phyloP scores from a whole-genome alignment of 2,888 invertebrate genomes.

The Callyntrura sp. region DNA sequence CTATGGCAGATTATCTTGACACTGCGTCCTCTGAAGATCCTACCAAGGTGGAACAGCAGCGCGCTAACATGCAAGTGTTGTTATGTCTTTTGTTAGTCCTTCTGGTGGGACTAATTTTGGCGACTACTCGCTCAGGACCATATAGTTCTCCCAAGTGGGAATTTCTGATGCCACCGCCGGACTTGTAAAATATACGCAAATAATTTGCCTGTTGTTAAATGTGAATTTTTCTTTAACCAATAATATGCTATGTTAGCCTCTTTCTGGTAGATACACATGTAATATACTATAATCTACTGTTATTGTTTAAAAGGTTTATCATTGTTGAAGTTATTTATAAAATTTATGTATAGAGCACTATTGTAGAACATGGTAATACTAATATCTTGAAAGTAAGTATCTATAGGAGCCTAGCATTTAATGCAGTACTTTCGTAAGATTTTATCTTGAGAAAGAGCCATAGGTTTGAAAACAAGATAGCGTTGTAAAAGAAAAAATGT shows the following conservation, averaged over 20 bases:
- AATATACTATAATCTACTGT: neutral
- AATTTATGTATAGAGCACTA: neutral
- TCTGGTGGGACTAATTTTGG: conserved; percentile 91
- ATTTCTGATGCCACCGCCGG: conserved; percentile 83
- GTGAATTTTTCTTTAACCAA: conserved; percentile 18
- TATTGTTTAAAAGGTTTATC: neutral
- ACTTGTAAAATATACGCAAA: conserved; percentile 72
- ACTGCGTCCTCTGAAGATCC: conserved; percentile 82
- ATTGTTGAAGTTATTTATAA: neutral
- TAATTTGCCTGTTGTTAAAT: neutral
- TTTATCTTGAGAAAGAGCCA: neutral
- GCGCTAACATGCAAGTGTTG: conserved; percentile 89
- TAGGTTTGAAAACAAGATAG: neutral
- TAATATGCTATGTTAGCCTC: neutral
- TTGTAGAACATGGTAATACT: conserved; percentile 2
- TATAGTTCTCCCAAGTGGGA: conserved; percentile 81
- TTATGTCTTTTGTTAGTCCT: conserved; percentile 92
- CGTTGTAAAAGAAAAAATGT: conserved; percentile 10
- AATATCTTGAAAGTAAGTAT: neutral
- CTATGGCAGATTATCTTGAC: conserved; percentile 83
- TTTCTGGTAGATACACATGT: neutral
- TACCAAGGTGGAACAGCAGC: conserved; percentile 80
- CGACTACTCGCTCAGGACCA: conserved; percentile 85
- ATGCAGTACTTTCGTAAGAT: neutral
- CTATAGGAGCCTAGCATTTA: neutral